Evolutionary conservation across 2,888 invertebrate species (phyloP).

Genomic region (Volucella inanis): DNA sequence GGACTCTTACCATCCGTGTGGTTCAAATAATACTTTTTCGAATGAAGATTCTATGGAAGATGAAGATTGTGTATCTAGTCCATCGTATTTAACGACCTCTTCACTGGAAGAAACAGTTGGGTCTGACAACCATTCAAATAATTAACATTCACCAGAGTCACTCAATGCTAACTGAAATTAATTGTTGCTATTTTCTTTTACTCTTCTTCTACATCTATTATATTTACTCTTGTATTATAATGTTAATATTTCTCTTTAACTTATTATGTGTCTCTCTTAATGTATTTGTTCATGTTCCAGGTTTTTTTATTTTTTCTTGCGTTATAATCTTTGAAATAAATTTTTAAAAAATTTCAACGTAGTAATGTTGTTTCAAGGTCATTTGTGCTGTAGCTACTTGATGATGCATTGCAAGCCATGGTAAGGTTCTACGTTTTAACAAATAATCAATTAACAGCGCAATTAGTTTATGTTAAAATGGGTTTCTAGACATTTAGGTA

Average conservation of each 20-base stretch:
- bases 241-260: background rate
- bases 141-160: constrained; percentile 44
- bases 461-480: too few species aligned
- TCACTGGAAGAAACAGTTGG: constrained; percentile 77
- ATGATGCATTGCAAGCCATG: too few species aligned
- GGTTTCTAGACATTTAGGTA: too few species aligned
- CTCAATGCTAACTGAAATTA: constrained; percentile 7
- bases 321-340: too few species aligned
- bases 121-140: background rate
- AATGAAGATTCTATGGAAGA: too few species aligned
- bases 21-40: constrained; percentile 88
- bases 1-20: constrained; percentile 88
- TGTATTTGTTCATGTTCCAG: background rate
- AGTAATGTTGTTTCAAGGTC: too few species aligned
- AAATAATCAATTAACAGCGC: too few species aligned
- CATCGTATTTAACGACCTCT: constrained; percentile 86
- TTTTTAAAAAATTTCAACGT: too few species aligned
- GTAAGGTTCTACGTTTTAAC: too few species aligned
- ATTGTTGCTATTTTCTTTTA: background rate
- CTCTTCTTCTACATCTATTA: background rate
- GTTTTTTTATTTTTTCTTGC: background rate
- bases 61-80: constrained; percentile 82
- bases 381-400: too few species aligned
- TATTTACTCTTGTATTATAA: background rate
- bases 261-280: background rate